Evolutionary conservation across 2,113 vertebrate genomes (phyloP), one percentile per base, ranked within the genome.

Genomic region (Nyctereutes procyonoides): DNA sequence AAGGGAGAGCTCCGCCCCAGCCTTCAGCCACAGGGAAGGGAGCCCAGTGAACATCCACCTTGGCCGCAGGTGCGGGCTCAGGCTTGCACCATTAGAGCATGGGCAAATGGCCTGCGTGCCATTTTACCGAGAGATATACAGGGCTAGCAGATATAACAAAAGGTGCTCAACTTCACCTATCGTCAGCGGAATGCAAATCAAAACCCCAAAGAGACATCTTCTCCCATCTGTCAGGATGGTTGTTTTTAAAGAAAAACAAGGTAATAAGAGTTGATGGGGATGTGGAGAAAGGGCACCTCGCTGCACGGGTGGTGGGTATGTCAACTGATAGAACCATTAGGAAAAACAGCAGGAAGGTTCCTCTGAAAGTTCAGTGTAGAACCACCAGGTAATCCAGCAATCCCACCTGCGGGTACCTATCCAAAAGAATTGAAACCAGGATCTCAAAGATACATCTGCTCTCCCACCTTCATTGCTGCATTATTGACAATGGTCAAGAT

Each of bases 1-100:
- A 0, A 1, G 28, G 51, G 51, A 11, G 51, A n/a, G 8, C 76
- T 79, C 51, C 0, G 30, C 17, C 76, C 9, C 35, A 13, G 17
- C 1, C 8, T 7, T 12, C 16, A 6, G 51, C 30, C 16, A 0
- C 16, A 2, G 76, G 71, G 30, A 19, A 20, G 4, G 2, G 28
- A 6, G 10, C 0, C 30, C 8, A 32, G 16, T 12, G 76, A 53
- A 30, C 74, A 1, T 32, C 76, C 0, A 2, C 13, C 83, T 0
- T 5, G 62, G 16, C 55, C 4, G n/a, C 55, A 38, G n/a, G 35
- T 10, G 3, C 14, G 3, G 80, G 20, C 62, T 15, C 82, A 20
- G 19, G 60, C 30, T 55, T 10, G 1, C 30, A 28, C 43, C 12
- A 2, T 20, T 14, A 8, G 62, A 65, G 20, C 7, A 1, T 13